These are phyloP conservation scores for Abscondita cerata DNA, from an alignment of 2,888 invertebrate species.

Conservation along the genomic window DNA sequence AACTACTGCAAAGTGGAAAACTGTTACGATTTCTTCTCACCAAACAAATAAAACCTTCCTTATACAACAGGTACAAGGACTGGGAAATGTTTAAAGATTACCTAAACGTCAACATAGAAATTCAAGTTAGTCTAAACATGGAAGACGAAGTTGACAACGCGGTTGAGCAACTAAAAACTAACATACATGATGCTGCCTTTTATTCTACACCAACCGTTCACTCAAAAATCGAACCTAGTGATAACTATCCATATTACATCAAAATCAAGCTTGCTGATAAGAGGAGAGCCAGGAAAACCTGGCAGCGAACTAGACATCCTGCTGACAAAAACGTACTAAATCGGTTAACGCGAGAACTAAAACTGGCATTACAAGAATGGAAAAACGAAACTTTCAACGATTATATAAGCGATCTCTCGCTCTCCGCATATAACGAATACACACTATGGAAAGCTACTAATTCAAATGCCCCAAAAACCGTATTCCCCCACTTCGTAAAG, in stretches of 20 bases:
- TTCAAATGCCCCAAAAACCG: neutral
- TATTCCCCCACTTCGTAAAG: slow-evolving; percentile 4
- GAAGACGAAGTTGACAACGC: too few relatives aligned
- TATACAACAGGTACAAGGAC: too few relatives aligned
- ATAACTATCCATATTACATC: slow-evolving; percentile 12
- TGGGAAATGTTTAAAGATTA: too few relatives aligned
- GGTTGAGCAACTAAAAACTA: too few relatives aligned
- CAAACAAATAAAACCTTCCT: too few relatives aligned
- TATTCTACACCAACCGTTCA: too few relatives aligned
- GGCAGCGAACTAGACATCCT: too few relatives aligned
- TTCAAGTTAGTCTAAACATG: too few relatives aligned
- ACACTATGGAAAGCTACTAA: slow-evolving; percentile 1
- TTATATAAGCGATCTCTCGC: slow-evolving; percentile 7
- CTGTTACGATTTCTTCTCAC: too few relatives aligned
- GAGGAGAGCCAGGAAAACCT: neutral
- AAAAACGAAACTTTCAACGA: slow-evolving; percentile 6
- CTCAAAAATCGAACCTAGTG: neutral
- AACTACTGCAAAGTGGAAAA: too few relatives aligned
- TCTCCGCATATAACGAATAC: slow-evolving; percentile 4
- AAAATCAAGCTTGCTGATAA: slow-evolving; percentile 8
- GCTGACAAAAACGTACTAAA: neutral
- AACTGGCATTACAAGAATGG: slow-evolving; percentile 2
- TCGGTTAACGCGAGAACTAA: neutral
- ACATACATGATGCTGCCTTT: slow-evolving; percentile 22
- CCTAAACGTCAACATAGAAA: too few relatives aligned